Conservation (phyloP, 2,113 vertebrate genomes). For the Eleginops maclovinus region DNA sequence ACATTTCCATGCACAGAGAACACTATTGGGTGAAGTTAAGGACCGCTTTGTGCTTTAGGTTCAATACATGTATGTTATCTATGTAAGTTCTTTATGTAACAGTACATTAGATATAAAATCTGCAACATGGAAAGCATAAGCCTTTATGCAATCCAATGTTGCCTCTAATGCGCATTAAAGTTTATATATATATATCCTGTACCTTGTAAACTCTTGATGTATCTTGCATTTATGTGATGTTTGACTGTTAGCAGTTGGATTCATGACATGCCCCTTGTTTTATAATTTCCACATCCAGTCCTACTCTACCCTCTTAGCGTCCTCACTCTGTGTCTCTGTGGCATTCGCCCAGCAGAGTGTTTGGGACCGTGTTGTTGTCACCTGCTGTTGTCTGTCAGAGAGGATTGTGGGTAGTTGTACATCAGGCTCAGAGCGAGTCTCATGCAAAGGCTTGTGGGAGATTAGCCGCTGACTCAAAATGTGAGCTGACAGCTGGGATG, state of each 20-base stretch:
- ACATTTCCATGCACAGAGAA: too few species aligned
- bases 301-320: background rate
- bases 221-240: background rate
- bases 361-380: conserved; percentile 60
- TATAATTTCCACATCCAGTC: background rate
- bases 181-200: too few species aligned
- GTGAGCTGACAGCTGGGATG: conserved; percentile 60
- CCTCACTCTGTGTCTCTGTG: conserved; percentile 27
- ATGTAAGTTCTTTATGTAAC: too few species aligned
- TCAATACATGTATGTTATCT: too few species aligned
- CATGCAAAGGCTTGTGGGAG: conserved; percentile 55
- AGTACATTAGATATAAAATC: too few species aligned
- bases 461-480: conserved; percentile 64
- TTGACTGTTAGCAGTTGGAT: background rate
- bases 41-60: too few species aligned
- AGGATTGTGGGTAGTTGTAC: conserved; percentile 51
- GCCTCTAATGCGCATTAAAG: too few species aligned
- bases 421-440: conserved; percentile 42
- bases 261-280: background rate
- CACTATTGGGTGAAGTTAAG: too few species aligned
- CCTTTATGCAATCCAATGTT: too few species aligned
- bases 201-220: too few species aligned
- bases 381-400: conserved; percentile 68
- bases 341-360: conserved; percentile 49
- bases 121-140: too few species aligned